Base-by-base conservation (phyloP, 2,113 vertebrate genomes). In the Solea solea region DNA sequence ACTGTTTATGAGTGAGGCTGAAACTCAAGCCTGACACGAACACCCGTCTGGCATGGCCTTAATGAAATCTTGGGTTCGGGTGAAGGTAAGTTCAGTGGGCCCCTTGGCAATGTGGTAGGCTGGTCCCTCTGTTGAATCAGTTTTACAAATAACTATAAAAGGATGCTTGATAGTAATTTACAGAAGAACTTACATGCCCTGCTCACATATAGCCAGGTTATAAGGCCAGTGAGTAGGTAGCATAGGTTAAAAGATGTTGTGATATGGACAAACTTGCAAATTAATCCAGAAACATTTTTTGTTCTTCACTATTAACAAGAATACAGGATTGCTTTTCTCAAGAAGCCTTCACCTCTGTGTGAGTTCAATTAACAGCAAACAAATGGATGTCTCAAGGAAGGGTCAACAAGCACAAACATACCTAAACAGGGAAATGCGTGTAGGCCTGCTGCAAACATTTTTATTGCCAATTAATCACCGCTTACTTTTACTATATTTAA, bases 1-100 rank as follows among this genome's bases (percentile, higher is more conserved):
- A 88, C 91, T 94, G 93, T 94, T 95, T 95, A 94, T 93, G 90
- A 93, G 90, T 82, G 90, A 80, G 85, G 87, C 80, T 91, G 93
- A 94, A 94, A 95, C 83, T 84, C 68, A 92, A 93, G 82, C 92
- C 87, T 49, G 83, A 92, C 90, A 90, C 88, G 58, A 87, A 94
- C 89, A 91, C 92, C 93, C 83, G 86, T 80, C 81, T 94, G 94
- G 90, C 91, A 92, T 80, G 82, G 88, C 84, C 93, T 94, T 91
- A 94, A 94, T 93, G 94, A 95, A 95, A 94, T 90, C 84, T 92
- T 88, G 74, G 81, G 67, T 58, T 11, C 67, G 92, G 95, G 94
- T 95, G 92, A 95, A 91, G 90, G 73, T 48, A 44, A 95, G 93
- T 92, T 93, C 94, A 94, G 76, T 70, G 58, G 75, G 69, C 69